These are phyloP conservation scores for Nomada ruficornis DNA, from an alignment of 2,888 invertebrate genomes.

Conservation along the genomic window DNA sequence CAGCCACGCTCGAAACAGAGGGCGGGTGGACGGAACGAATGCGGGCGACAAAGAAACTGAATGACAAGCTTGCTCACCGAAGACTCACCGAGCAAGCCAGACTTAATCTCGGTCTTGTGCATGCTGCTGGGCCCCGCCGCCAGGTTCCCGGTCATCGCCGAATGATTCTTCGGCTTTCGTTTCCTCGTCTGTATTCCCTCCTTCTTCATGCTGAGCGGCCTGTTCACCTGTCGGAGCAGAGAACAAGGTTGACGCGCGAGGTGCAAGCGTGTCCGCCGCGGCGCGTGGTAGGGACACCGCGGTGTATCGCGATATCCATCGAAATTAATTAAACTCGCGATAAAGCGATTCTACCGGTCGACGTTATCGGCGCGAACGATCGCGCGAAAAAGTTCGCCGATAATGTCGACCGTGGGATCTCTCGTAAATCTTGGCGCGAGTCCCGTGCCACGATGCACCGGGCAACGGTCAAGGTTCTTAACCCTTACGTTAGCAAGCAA, in stretches of 20 bases:
- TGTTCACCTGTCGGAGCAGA: constrained; percentile 89
- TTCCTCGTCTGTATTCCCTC: constrained; percentile 99
- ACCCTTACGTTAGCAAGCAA: not conserved
- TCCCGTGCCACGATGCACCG: not conserved
- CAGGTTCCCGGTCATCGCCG: constrained; percentile 74
- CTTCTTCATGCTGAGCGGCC: constrained; percentile 99
- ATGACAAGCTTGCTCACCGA: constrained; percentile 77
- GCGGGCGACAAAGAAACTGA: constrained; percentile 15
- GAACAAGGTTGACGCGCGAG: not conserved
- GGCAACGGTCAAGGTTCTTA: not conserved
- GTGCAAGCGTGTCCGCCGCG: no score
- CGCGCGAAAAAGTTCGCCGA: constrained; percentile 16
- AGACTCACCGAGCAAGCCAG: constrained; percentile 83
- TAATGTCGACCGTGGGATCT: not conserved
- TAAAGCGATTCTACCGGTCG: constrained; percentile 10
- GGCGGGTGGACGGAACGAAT: not conserved
- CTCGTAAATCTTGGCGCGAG: not conserved
- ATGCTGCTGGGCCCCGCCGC: constrained; percentile 77
- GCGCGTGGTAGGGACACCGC: no score
- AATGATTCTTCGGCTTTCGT: constrained; percentile 92
- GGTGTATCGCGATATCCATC: not conserved
- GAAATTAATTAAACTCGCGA: constrained; percentile 33
- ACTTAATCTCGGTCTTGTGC: constrained; percentile 82
- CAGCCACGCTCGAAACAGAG: not conserved
- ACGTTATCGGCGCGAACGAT: constrained; percentile 31